Base-by-base conservation (phyloP, 2,888 invertebrate species). In the Pristionchus maxplancki region DNA sequence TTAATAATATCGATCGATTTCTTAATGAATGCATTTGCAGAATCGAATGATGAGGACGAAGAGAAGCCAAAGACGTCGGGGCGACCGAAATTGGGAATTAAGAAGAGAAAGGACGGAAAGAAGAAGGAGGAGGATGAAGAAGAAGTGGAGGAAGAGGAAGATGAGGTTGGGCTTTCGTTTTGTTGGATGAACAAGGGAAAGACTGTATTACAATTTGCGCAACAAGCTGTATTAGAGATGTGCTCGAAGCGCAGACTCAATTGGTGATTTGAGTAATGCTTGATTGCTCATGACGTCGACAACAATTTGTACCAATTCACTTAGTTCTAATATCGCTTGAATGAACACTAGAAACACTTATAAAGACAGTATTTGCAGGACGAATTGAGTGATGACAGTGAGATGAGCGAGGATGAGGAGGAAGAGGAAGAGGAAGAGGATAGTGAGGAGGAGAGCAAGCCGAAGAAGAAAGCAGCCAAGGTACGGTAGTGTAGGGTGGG, bases 391-490 rank as follows among this genome's bases (percentile, higher is more conserved):
- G 78, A 78, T n/a, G 78, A 24, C 40, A 44, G 44, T 44, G 78
- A 78, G 78, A 40, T 37, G 37, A 40, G 20, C 34, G 78, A 78
- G 13, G 78, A 78, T 44, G 24, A 20, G 13, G 71, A 71, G 34
- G 81, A 81, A 28, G 81, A 48, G 20, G 81, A 81, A 81, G 48
- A 34, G 13, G 81, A 40, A 40, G 81, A 15, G 37, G 50, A 82
- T 44, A 24, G 50, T 17, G 50, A 83, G 34, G 82, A 53, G 24
- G 53, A 83, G 44, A 34, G 44, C 24, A 31, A 53, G 15, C 24
- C 58, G 31, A 58, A 83, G 83, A 83, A 58, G 83, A 83, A 53
- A 53, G 28, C 82, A 24, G 40, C 31, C 37, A 82, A 82, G 83
- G 71, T 71, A 71, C 71, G 71, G 37, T 71, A 71, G 58, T 6